These are phyloP conservation scores for Tamandua tetradactyla DNA, from an alignment of 2,797 vertebrate species.

Conservation along the genomic window DNA sequence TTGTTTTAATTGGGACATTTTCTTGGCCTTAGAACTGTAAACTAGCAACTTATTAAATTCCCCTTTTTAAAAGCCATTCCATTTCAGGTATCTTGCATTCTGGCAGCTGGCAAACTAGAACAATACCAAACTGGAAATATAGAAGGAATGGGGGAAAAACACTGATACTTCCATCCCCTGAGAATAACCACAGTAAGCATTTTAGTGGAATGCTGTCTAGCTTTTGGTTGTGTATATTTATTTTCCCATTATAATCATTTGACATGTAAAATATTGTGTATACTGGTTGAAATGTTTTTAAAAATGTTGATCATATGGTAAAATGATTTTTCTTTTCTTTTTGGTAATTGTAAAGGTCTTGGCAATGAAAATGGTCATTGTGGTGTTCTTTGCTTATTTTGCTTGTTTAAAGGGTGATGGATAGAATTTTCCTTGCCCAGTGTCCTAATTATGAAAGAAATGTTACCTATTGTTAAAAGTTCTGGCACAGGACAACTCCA, in stretches of 20 bases:
- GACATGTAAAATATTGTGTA: no score
- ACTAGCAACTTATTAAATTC: no score
- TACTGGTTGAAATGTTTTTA: no score
- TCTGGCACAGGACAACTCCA: not conserved
- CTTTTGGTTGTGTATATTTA: not conserved
- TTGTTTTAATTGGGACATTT: no score
- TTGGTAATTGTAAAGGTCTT: constrained; percentile 19
- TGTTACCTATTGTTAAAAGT: constrained; percentile 55
- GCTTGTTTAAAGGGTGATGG: not conserved
- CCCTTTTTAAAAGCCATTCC: no score
- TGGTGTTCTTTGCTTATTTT: not conserved
- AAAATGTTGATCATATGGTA: no score
- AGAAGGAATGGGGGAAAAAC: not conserved
- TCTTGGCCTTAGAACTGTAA: no score
- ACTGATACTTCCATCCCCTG: not conserved
- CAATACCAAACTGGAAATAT: not conserved
- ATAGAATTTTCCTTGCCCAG: not conserved
- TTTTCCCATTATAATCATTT: not conserved
- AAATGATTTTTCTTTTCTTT: not conserved
- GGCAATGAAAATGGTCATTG: constrained; percentile 8
- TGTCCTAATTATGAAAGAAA: constrained; percentile 19
- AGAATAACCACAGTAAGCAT: not conserved
- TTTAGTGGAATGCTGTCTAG: not conserved
- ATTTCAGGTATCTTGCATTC: no score
- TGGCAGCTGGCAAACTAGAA: no score